Evolutionary conservation across 2,113 vertebrate genomes (phyloP).

Genomic region (Spilogale gracilis): DNA sequence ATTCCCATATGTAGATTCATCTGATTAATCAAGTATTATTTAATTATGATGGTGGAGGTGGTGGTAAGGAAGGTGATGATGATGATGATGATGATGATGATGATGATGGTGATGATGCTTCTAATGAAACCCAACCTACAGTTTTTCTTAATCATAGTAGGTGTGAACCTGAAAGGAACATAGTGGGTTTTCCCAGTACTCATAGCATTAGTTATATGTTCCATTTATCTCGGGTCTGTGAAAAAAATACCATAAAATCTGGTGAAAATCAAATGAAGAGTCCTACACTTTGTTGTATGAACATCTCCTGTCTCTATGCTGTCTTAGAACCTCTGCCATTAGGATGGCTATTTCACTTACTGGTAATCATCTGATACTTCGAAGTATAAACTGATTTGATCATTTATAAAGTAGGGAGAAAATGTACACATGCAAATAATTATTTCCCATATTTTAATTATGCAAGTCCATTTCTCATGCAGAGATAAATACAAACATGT

Average conservation of each 20-base stretch:
- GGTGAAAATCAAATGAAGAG: constrained; percentile 71
- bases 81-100: constrained; percentile 39
- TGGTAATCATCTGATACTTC: constrained; percentile 56
- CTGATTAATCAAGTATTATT: constrained; percentile 77
- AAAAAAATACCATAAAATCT: constrained; percentile 76
- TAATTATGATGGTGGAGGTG: constrained; percentile 73
- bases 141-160: constrained; percentile 75
- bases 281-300: constrained; percentile 46
- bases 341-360: constrained; percentile 51
- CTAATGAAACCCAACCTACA: constrained; percentile 77
- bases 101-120: constrained; percentile 60
- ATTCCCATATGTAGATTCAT: constrained; percentile 74
- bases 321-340: constrained; percentile 40
- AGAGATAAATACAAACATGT: constrained; percentile 47
- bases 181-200: constrained; percentile 74
- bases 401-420: constrained; percentile 63
- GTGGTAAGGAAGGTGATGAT: constrained; percentile 46
- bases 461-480: background rate
- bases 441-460: constrained; percentile 68
- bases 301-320: constrained; percentile 35
- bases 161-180: constrained; percentile 77
- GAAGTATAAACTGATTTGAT: constrained; percentile 62
- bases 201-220: constrained; percentile 71
- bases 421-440: constrained; percentile 68
- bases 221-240: constrained; percentile 77